Percentiles rank a stretch among this genome's conserved stretches.
phyloP scores from a whole-genome alignment of 2,797 vertebrate genomes.

The Notamacropus eugenii region DNA sequence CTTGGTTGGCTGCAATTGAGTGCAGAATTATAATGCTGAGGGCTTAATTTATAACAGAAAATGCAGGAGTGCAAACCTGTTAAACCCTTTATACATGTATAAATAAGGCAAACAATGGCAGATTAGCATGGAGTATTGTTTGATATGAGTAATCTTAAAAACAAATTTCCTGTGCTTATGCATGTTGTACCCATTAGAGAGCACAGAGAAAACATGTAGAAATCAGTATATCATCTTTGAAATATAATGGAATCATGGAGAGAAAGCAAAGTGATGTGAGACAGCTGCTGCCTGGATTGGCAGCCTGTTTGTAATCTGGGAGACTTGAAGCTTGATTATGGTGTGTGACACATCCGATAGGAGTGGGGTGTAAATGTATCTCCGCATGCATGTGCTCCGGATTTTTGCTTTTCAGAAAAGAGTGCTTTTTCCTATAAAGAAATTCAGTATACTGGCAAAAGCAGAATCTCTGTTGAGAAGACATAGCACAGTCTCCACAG shows the following conservation, averaged over 20 bases:
- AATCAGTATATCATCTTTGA: constrained; percentile 77
- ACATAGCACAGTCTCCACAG: constrained; percentile 27
- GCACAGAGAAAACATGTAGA: constrained; percentile 72
- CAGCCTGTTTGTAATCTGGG: constrained; percentile 83
- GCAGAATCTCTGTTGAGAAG: constrained; percentile 49
- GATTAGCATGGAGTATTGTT: constrained; percentile 73
- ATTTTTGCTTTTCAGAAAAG: constrained; percentile 74
- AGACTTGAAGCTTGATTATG: constrained; percentile 75
- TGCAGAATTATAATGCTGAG: constrained; percentile 74
- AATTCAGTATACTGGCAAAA: constrained; percentile 60
- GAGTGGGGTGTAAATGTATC: constrained; percentile 52
- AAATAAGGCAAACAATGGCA: constrained; percentile 78
- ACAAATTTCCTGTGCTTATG: constrained; percentile 69
- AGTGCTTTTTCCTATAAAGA: constrained; percentile 67
- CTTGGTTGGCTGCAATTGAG: constrained; percentile 80
- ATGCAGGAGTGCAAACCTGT: constrained; percentile 67
- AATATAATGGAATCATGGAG: constrained; percentile 78
- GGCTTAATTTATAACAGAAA: constrained; percentile 77
- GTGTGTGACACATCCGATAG: constrained; percentile 71
- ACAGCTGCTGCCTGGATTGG: constrained; percentile 82
- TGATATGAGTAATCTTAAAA: constrained; percentile 77
- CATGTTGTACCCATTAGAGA: constrained; percentile 70
- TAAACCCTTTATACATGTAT: constrained; percentile 71
- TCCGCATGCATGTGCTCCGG: constrained; percentile 20
- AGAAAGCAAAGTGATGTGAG: constrained; percentile 76